Evolutionary conservation across 2,113 vertebrate species (phyloP), one percentile per base, ranked within the genome.

Genomic region (Pseudolaguvia tuberculata): DNA sequence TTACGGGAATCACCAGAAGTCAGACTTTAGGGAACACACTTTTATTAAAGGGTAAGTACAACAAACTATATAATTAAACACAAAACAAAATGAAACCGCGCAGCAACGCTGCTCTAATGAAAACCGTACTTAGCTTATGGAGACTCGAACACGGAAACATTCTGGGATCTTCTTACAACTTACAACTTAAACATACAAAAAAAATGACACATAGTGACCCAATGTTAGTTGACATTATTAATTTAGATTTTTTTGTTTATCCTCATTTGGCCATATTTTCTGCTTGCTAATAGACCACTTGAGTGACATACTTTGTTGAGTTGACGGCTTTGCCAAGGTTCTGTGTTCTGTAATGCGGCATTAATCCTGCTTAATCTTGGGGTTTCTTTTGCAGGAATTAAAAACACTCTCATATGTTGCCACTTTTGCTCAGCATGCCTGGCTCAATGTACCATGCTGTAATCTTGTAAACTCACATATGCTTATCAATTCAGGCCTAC

Each of bases 311-410:
- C 72, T 39, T n/a, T n/a, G n/a, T n/a, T n/a, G n/a, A n/a, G 27
- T 35, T 63, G 62, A 66, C 42, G 23, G 66, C 45, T 52, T 25
- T 68, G 66, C 66, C 14, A 25, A 68, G 48, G 48, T 21, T 0
- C 66, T 31, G 66, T 68, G 27, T 68, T 50, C 51, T 3, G 17
- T 51, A 68, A 45, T 68, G 9, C 27, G n/a, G 66, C 57, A 45
- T 5, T 62, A 72, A 68, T n/a, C 45, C 52, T 75, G 55, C 53
- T 68, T 72, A 67, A 79, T 79, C 62, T 48, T 14, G 53, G 51
- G 25, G 35, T 14, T 48, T 66, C 15, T 17, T 53, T 48, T 18
- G 17, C 47, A 42, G 68, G 52, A 78, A 72, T 65, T 12, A 45
- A 73, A 51, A 73, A 45, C n/a, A 35, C 51, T 53, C 67, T 53